These are phyloP conservation scores for Osmerus eperlanus DNA, from an alignment of 2,113 vertebrate genomes.

Conservation along the genomic window DNA sequence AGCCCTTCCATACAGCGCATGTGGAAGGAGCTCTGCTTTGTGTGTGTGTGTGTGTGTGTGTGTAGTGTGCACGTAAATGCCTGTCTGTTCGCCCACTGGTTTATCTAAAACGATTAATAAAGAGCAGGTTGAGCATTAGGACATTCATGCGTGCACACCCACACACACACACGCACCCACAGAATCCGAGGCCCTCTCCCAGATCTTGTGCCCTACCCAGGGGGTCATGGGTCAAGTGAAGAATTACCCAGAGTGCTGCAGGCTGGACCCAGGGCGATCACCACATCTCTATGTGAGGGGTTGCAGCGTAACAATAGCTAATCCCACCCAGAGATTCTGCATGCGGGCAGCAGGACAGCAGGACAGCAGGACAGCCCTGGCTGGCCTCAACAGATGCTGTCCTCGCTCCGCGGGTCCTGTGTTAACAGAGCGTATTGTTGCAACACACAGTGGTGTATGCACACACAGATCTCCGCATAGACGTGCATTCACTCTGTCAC, in stretches of 20 bases:
- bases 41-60: too few species aligned
- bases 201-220: slow-evolving; percentile 27
- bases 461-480: background rate
- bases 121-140: background rate
- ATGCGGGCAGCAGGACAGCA: background rate
- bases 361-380: background rate
- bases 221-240: slow-evolving; percentile 50
- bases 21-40: too few species aligned
- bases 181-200: slow-evolving; percentile 3
- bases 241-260: slow-evolving; percentile 33
- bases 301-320: slow-evolving; percentile 22
- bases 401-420: too few species aligned
- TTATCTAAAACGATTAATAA: background rate
- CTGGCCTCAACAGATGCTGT: too few species aligned
- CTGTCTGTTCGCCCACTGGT: slow-evolving; percentile 9
- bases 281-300: slow-evolving; percentile 33
- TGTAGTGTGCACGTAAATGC: background rate
- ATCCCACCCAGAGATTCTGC: background rate
- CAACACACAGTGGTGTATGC: background rate
- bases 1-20: background rate
- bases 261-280: slow-evolving; percentile 32
- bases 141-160: background rate
- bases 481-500: background rate
- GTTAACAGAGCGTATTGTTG: too few species aligned
- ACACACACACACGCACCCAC: slow-evolving; percentile 5